Evolutionary conservation across 2,113 vertebrate genomes (phyloP).

Genomic region (Eublepharis macularius): DNA sequence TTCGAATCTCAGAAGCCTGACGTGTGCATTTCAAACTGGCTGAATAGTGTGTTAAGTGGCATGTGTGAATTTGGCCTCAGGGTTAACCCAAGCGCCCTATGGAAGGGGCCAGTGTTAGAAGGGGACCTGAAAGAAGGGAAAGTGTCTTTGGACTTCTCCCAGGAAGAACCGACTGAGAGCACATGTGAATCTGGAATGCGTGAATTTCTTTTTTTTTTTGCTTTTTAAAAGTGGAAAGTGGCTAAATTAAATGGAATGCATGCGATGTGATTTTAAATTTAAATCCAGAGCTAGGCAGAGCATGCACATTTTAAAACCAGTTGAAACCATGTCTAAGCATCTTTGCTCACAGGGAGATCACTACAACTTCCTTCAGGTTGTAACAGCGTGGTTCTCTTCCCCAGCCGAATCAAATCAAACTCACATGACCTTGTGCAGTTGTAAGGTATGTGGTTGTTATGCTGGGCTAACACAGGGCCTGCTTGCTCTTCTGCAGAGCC

Average conservation of each 20-base stretch:
- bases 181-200: background rate
- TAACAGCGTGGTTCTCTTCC: too few species aligned
- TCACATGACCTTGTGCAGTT: too few species aligned
- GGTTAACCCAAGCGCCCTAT: background rate
- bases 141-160: background rate
- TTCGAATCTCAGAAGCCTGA: too few species aligned
- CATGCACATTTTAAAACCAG: background rate
- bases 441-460: too few species aligned
- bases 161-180: background rate
- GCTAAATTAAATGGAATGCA: background rate
- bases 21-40: too few species aligned
- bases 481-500: too few species aligned
- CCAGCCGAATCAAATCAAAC: too few species aligned
- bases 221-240: too few species aligned
- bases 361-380: too few species aligned
- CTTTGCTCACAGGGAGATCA: background rate
- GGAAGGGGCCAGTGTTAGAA: background rate
- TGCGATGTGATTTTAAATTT: background rate
- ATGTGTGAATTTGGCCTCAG: background rate
- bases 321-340: background rate
- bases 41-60: too few species aligned
- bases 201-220: too few species aligned
- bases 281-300: background rate
- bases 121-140: background rate
- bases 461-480: too few species aligned